Base-by-base conservation (phyloP, 2,888 invertebrate genomes). In the Fragum fragum region DNA sequence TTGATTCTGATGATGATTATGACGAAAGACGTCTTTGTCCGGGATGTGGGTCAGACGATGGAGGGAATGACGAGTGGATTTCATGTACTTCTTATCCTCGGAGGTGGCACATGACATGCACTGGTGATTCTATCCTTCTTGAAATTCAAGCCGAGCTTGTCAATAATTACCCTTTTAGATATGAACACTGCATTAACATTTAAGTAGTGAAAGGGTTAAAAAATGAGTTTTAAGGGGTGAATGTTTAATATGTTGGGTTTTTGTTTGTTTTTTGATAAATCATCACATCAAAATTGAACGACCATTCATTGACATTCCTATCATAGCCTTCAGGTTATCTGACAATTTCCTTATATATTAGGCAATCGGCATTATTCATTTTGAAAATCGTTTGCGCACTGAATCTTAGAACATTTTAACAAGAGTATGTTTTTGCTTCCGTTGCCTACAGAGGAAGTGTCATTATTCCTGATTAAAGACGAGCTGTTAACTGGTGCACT, bases 61-160 rank as follows among this genome's bases (percentile, higher is more conserved):
- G 59, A 7, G 47, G n/a, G 42, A 28, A n/a, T 73, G 73, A 73
- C 36, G 73, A 61, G 29, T 73, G 73, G 73, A 23, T 61, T 3
- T 2, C 14, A 2, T 73, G 59, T 28, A 32, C 21, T 1, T 16
- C 32, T 2, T 73, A 61, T 23, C 61, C 61, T 9, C 57, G 47
- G 18, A 59, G 47, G 26, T 73, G 61, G 73, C 73, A 73, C 23
- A 55, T 61, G 7, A 55, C 73, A 73, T 73, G 73, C 61, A 73
- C 61, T 42, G 61, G 73, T 18, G 73, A 73, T 47, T 32, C 59
- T 16, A 21, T 73, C 7, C 18, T 72, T 6, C 29, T 73, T 9
- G 61, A 73, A n/a, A 61, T 73, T 61, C 59, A 59, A 11, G 23
- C 55, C 2, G 47, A 26, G 14, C 61, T 61, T 14, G 21, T 72